Percentiles rank a stretch among this genome's conserved stretches.
These are phyloP conservation scores for Colaptes auratus DNA, from an alignment of 2,113 vertebrate genomes.

Conservation along the genomic window DNA sequence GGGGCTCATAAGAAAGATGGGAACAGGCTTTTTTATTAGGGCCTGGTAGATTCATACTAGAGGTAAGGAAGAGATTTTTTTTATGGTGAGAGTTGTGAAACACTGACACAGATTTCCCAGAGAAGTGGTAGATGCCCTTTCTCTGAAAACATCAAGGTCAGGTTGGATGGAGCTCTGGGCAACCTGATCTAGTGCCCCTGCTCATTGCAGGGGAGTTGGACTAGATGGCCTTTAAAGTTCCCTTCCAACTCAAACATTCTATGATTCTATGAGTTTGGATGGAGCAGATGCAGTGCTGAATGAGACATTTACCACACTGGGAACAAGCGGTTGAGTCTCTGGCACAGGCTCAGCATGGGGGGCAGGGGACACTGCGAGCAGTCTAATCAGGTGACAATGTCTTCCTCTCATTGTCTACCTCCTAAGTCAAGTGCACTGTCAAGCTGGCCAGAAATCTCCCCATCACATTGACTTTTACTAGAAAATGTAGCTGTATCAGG, in stretches of 20 bases:
- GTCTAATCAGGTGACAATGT: not conserved
- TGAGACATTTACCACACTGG: fast-evolving
- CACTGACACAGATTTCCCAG: not conserved
- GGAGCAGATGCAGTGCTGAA: not conserved
- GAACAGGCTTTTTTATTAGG: not conserved
- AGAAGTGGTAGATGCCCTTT: not conserved
- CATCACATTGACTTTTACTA: not conserved
- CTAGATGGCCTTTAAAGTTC: not conserved
- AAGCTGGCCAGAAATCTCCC: not conserved
- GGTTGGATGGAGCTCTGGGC: not conserved
- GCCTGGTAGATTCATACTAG: not conserved
- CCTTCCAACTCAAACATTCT: not conserved
- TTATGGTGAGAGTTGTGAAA: not conserved
- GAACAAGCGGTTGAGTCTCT: not conserved
- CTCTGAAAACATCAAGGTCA: not conserved
- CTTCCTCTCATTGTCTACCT: not conserved
- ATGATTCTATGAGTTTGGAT: not conserved
- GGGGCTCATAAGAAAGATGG: not conserved
- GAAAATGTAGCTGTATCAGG: not conserved
- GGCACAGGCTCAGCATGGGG: not conserved
- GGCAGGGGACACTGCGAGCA: not conserved
- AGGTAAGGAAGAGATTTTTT: not conserved
- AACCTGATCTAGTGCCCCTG: not conserved
- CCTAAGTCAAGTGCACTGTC: not conserved
- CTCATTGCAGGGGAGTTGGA: not conserved